These are phyloP conservation scores for Sesia apiformis DNA, from an alignment of 2,888 invertebrate species.

Conservation along the genomic window DNA sequence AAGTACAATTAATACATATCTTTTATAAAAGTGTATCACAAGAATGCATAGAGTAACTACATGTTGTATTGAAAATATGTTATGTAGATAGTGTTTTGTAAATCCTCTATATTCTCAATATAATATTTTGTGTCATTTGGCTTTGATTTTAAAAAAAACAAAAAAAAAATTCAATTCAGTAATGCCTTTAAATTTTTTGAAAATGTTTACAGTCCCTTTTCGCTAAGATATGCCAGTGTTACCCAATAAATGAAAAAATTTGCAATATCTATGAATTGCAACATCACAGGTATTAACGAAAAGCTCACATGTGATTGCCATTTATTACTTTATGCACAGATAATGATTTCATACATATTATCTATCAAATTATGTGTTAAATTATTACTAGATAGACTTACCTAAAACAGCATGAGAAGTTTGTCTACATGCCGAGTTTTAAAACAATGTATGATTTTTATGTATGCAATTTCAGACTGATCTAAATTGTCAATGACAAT, in stretches of 20 bases:
- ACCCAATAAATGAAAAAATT: neutral
- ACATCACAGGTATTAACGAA: neutral
- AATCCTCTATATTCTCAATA: no score
- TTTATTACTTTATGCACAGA: neutral
- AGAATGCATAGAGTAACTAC: no score
- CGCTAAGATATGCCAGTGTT: neutral
- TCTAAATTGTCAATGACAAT: neutral
- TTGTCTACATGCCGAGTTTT: neutral
- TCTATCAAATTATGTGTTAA: neutral
- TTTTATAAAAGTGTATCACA: neutral
- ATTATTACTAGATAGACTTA: neutral
- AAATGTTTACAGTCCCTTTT: neutral
- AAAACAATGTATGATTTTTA: neutral
- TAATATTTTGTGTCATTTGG: no score
- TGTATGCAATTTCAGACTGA: neutral
- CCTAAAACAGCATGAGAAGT: neutral
- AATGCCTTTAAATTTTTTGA: neutral
- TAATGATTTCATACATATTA: neutral
- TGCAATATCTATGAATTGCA: neutral
- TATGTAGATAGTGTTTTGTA: no score
- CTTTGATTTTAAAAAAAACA: no score
- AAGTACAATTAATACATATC: neutral
- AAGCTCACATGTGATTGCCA: neutral
- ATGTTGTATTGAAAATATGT: no score
- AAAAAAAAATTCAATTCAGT: no score